A percentile compares a stretch with the other conserved stretches of the same genome.
phyloP scores from a whole-genome alignment of 2,888 invertebrate species.

The Epinotia ramella region DNA sequence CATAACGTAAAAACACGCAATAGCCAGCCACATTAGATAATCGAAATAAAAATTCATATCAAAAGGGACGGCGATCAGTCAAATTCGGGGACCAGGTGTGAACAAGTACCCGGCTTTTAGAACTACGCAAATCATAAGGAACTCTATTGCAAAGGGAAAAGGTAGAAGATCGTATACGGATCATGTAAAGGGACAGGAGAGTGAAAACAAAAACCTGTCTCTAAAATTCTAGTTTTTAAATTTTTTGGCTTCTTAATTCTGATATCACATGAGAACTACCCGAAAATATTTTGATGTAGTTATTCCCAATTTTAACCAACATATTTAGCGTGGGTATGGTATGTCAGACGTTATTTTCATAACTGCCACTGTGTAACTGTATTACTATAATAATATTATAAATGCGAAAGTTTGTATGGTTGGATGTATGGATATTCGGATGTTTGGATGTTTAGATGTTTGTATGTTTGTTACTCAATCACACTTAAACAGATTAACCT shows the following conservation, averaged over 20 bases:
- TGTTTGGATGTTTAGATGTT: too few species aligned
- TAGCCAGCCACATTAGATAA: conserved; percentile 28
- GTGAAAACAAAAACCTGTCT: neutral
- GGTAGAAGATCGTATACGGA: neutral
- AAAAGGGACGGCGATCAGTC: conserved; percentile 53
- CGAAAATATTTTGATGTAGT: too few species aligned
- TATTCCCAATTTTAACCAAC: too few species aligned
- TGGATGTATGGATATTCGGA: too few species aligned
- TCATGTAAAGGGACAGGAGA: neutral
- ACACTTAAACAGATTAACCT: too few species aligned
- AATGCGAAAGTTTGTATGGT: too few species aligned
- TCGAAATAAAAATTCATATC: conserved; percentile 46
- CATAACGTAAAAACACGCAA: conserved; percentile 13
- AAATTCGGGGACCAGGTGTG: conserved; percentile 58
- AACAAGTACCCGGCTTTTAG: conserved; percentile 49
- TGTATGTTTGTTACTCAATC: too few species aligned
- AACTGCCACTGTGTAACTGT: too few species aligned
- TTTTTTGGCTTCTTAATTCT: neutral
- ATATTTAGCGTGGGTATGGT: too few species aligned
- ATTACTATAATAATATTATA: too few species aligned
- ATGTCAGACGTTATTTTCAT: too few species aligned
- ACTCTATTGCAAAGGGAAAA: neutral
- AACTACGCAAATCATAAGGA: neutral
- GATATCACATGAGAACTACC: too few species aligned
- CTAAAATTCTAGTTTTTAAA: neutral